These are phyloP conservation scores for Chaetophractus vellerosus DNA, from an alignment of 2,797 vertebrate genomes.

Conservation along the genomic window DNA sequence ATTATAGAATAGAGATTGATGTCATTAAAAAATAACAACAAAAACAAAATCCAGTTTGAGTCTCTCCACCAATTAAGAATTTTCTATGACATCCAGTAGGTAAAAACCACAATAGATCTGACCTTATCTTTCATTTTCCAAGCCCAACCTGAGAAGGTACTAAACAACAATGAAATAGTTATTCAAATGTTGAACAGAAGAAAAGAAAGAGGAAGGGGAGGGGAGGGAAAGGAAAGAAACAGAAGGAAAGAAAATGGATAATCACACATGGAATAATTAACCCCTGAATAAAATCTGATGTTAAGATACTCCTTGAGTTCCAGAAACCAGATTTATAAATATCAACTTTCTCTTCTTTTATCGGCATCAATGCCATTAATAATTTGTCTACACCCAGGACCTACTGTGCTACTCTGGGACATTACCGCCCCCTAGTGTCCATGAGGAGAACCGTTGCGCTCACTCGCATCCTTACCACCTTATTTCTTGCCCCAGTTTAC, in stretches of 20 bases:
- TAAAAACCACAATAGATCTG: not conserved
- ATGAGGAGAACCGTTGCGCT: not conserved
- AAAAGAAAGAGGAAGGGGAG: no score
- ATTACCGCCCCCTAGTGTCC: constrained; percentile 17
- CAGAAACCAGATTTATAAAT: not conserved
- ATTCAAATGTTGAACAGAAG: not conserved
- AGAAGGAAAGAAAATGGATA: not conserved
- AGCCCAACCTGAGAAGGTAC: not conserved
- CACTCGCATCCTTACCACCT: not conserved
- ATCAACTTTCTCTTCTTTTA: not conserved
- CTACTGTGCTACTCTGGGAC: not conserved
- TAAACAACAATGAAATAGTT: constrained; percentile 2
- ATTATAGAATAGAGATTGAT: not conserved
- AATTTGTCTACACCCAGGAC: not conserved
- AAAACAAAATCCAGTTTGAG: not conserved
- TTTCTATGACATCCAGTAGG: not conserved
- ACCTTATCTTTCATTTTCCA: constrained; percentile 27
- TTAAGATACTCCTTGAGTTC: not conserved
- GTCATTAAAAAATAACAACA: constrained; percentile 48
- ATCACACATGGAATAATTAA: not conserved
- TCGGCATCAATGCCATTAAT: not conserved
- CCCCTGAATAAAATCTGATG: not conserved
- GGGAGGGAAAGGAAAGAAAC: not conserved
- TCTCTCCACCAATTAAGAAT: not conserved
- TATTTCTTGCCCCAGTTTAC: not conserved